Conservation (phyloP, 2,113 vertebrate genomes). For the Scolopax mira region DNA sequence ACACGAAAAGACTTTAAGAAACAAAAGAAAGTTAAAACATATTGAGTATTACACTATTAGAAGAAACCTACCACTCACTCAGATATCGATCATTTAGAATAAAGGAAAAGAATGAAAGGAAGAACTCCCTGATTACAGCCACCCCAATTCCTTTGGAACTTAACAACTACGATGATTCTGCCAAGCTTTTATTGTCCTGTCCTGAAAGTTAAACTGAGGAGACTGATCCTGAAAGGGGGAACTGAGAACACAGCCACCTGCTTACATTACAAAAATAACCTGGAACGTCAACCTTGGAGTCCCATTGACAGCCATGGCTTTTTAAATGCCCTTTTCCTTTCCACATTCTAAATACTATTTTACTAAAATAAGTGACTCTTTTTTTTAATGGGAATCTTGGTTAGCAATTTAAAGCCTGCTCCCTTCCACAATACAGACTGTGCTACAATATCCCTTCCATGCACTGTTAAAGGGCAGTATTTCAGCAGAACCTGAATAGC, state of each 20-base stretch:
- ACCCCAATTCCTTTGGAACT: not conserved
- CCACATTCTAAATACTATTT: not conserved
- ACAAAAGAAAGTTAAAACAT: not conserved
- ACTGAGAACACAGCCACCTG: conserved; percentile 18
- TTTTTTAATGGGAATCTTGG: not conserved
- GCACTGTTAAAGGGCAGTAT: not conserved
- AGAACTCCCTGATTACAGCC: not conserved
- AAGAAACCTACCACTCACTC: not conserved
- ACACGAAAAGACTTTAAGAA: not conserved
- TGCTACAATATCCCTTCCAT: not conserved
- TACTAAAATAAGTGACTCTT: not conserved
- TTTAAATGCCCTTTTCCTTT: not conserved
- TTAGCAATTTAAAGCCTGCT: not conserved
- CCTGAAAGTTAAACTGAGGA: not conserved
- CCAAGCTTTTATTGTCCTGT: not conserved
- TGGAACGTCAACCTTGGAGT: not conserved
- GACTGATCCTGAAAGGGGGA: not conserved
- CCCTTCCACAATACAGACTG: not conserved
- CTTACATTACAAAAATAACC: conserved; percentile 18
- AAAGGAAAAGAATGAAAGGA: not conserved
- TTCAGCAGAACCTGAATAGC: not conserved
- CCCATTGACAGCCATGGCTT: not conserved
- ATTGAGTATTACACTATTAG: rapidly evolving
- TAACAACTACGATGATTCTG: not conserved
- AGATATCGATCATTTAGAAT: not conserved